Evolutionary conservation across 2,888 invertebrate species (phyloP).

Genomic region (Leuctra nigra): DNA sequence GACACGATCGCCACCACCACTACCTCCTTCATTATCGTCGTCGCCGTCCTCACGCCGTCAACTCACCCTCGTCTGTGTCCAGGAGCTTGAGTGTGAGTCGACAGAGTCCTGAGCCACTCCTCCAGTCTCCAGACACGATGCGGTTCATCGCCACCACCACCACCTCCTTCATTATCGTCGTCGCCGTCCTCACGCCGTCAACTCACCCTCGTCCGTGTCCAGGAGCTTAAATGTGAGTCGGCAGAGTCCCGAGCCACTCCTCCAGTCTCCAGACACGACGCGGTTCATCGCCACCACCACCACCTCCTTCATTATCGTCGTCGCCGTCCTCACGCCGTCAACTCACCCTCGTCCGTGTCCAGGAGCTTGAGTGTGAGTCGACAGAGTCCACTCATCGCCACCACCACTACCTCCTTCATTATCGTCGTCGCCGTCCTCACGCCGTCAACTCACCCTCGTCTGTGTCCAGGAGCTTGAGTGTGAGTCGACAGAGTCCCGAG

Average conservation of each 20-base stretch:
- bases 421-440: no score
- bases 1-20: slow-evolving; percentile 22
- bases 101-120: slow-evolving; percentile 24
- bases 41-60: no score
- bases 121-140: slow-evolving; percentile 23
- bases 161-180: no score
- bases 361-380: slow-evolving; percentile 21
- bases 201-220: slow-evolving; percentile 25
- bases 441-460: slow-evolving; percentile 25
- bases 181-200: no score
- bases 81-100: slow-evolving; percentile 21
- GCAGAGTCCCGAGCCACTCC: slow-evolving; percentile 24
- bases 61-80: slow-evolving; percentile 26
- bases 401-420: no score
- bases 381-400: slow-evolving; percentile 27
- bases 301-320: neutral
- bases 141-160: slow-evolving; percentile 25
- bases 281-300: slow-evolving; percentile 24
- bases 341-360: slow-evolving; percentile 26
- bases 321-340: neutral
- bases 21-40: no score
- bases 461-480: slow-evolving; percentile 23
- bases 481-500: slow-evolving; percentile 23
- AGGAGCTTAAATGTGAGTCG: slow-evolving; percentile 22
- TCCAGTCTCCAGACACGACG: slow-evolving; percentile 23